These are phyloP conservation scores for Linyphia triangularis DNA, from an alignment of 2,888 invertebrate species.

Conservation along the genomic window DNA sequence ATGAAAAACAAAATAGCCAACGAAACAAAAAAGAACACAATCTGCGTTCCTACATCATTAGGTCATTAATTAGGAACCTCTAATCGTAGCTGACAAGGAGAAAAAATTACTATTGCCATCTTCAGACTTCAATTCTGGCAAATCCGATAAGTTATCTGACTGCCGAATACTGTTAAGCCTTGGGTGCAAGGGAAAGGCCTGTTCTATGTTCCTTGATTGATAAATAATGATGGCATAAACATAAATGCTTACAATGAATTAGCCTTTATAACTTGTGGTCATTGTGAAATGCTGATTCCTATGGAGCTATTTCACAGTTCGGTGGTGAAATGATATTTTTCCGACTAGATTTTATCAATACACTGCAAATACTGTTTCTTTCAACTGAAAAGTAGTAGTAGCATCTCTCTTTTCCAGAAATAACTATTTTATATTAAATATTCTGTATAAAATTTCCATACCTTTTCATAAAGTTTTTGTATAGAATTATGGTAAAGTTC, in stretches of 20 bases:
- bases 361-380: too few relatives aligned
- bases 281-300: background rate
- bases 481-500: too few relatives aligned
- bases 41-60: background rate
- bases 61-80: slow-evolving; percentile 10
- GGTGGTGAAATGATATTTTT: background rate
- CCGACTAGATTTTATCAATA: background rate
- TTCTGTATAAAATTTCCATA: too few relatives aligned
- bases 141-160: slow-evolving; percentile 14
- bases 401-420: too few relatives aligned
- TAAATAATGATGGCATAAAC: background rate
- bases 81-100: background rate
- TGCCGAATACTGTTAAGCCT: slow-evolving; percentile 1
- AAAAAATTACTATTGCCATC: background rate
- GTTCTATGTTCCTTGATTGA: background rate
- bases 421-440: too few relatives aligned
- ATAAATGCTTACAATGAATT: background rate
- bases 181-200: background rate
- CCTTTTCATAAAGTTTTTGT: too few relatives aligned
- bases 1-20: background rate
- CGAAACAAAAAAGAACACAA: too few relatives aligned
- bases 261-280: too few relatives aligned
- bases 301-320: background rate
- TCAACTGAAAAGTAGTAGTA: too few relatives aligned
- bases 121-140: background rate